A percentile compares a stretch with the other conserved stretches of the same genome.
Conservation (phyloP, 2,113 vertebrate genomes). For the Myrmophylax atrothorax region DNA sequence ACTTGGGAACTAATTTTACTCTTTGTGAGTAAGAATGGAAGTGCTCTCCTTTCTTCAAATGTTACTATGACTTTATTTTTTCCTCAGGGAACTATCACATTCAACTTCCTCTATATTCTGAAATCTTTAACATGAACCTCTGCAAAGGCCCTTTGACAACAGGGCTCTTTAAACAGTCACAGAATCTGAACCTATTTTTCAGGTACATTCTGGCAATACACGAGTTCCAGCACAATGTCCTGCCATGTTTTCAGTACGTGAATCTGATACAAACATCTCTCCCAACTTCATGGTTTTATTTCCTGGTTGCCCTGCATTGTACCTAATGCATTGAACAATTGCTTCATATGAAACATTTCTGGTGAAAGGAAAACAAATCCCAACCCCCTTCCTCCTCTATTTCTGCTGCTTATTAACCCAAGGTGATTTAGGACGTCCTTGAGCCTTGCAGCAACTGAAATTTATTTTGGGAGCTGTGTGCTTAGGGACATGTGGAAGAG, state of each 20-base stretch:
- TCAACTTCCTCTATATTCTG: background rate
- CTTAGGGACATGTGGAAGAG: slow-evolving; percentile 59
- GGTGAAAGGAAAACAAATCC: slow-evolving; percentile 54
- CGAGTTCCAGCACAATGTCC: background rate
- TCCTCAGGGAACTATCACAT: background rate
- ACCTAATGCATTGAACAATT: slow-evolving; percentile 42
- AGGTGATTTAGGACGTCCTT: slow-evolving; percentile 59
- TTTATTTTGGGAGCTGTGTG: slow-evolving; percentile 44
- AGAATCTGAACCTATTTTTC: background rate
- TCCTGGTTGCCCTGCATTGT: background rate
- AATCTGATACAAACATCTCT: background rate
- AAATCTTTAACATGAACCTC: background rate
- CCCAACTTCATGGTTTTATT: background rate
- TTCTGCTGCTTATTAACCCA: slow-evolving; percentile 60
- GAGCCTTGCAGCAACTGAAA: slow-evolving; percentile 42
- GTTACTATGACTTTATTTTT: background rate
- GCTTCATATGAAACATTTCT: slow-evolving; percentile 42
- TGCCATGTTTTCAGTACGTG: background rate
- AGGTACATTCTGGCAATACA: background rate
- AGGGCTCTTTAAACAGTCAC: background rate
- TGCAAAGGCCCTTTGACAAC: background rate
- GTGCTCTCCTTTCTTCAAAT: background rate
- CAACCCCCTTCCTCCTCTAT: background rate
- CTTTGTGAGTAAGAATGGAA: background rate
- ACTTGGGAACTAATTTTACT: background rate